Conservation (phyloP, 2,113 vertebrate species). For the Perca flavescens region DNA sequence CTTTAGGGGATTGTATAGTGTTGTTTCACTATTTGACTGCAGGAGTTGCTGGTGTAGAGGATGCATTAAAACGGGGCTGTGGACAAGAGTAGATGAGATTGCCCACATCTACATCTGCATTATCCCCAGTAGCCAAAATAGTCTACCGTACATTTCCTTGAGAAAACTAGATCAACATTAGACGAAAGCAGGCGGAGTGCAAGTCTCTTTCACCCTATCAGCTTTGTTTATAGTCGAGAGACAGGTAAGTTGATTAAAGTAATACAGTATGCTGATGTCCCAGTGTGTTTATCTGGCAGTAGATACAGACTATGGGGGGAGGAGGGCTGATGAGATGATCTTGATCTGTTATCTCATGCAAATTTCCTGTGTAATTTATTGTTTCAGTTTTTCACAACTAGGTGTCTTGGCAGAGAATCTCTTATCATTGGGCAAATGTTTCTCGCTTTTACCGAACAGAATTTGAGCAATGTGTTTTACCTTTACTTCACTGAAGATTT, state of each 20-base stretch:
- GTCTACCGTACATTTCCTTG: not conserved
- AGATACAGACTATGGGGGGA: not conserved
- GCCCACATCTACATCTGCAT: constrained; percentile 29
- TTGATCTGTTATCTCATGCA: constrained; percentile 35
- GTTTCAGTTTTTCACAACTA: constrained; percentile 1
- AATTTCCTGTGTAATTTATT: constrained; percentile 40
- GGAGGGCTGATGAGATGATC: constrained; percentile 22
- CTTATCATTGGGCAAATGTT: not conserved
- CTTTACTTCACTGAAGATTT: not conserved
- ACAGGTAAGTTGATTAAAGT: constrained; percentile 6
- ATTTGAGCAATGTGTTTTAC: not conserved
- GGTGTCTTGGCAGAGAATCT: constrained; percentile 18
- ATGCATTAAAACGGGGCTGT: constrained; percentile 26
- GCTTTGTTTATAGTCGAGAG: constrained; percentile 2
- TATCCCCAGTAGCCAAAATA: constrained; percentile 18
- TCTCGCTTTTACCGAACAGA: constrained; percentile 2
- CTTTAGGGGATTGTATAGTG: constrained; percentile 54
- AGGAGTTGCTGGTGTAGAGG: constrained; percentile 20
- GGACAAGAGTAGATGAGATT: constrained; percentile 33
- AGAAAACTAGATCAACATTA: not conserved
- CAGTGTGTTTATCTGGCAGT: constrained; percentile 26
- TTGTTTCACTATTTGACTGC: constrained; percentile 40
- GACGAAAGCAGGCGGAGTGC: not conserved
- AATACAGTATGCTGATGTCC: constrained; percentile 1
- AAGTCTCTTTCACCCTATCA: not conserved